Conservation (phyloP, 2,888 invertebrate species). For the Diarsia brunnea region DNA sequence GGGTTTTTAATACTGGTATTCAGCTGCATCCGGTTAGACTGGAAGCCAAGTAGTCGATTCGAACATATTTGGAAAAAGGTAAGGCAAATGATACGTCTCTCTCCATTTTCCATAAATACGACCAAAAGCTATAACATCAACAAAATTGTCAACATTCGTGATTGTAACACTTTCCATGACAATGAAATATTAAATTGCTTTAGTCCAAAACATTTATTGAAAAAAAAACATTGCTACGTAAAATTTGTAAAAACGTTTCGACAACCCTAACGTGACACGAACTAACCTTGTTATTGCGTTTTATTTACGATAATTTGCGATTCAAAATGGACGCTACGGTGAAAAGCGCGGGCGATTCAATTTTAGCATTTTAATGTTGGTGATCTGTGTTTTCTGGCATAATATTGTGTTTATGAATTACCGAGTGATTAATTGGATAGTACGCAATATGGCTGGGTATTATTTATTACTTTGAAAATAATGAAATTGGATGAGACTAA, state of each 20-base stretch:
- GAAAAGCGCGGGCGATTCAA: constrained; percentile 38
- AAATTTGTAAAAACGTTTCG: constrained; percentile 1
- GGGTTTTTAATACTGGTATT: no score
- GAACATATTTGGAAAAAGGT: no score
- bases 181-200: constrained; percentile 1
- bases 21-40: no score
- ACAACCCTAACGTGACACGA: constrained; percentile 50
- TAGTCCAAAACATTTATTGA: not conserved
- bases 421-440: not conserved
- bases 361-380: constrained; percentile 21
- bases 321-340: constrained; percentile 60
- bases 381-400: constrained; percentile 7
- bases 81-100: no score
- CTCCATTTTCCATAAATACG: no score
- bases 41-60: no score
- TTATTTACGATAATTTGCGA: constrained; percentile 68
- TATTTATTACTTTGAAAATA: not conserved
- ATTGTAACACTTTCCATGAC: not conserved
- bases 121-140: not conserved
- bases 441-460: not conserved
- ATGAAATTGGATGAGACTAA: not conserved
- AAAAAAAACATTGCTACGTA: not conserved
- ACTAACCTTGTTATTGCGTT: constrained; percentile 57
- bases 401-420: not conserved
- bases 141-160: not conserved